Conservation (phyloP, 2,888 invertebrate genomes). For the Tenthredo mesomela region DNA sequence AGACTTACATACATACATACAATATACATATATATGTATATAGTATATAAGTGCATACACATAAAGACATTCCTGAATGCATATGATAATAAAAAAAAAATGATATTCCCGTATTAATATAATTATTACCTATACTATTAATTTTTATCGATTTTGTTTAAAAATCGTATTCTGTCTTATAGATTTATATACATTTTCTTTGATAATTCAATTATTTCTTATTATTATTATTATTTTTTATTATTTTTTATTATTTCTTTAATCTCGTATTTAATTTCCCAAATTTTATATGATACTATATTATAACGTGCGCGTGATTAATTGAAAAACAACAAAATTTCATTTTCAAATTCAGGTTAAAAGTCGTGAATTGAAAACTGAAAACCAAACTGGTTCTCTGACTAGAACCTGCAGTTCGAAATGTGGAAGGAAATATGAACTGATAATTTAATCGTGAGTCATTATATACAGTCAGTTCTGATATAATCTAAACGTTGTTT, state of each 20-base stretch:
- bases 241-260: background rate
- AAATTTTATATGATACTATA: background rate
- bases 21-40: no score
- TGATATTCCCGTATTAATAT: no score
- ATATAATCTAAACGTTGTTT: background rate
- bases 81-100: no score
- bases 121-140: no score
- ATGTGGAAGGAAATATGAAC: background rate
- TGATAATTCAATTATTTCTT: background rate
- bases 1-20: background rate
- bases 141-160: no score
- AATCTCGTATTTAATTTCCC: background rate
- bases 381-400: background rate
- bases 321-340: background rate
- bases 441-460: constrained; percentile 22
- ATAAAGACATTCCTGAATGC: background rate
- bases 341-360: background rate
- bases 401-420: background rate
- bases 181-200: no score
- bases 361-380: background rate
- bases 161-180: no score
- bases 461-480: background rate
- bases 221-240: background rate
- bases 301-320: background rate
- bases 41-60: background rate